Evolutionary conservation across 2,797 vertebrate species (phyloP), one percentile per base, ranked within the genome.

Genomic region (Acomys russatus): DNA sequence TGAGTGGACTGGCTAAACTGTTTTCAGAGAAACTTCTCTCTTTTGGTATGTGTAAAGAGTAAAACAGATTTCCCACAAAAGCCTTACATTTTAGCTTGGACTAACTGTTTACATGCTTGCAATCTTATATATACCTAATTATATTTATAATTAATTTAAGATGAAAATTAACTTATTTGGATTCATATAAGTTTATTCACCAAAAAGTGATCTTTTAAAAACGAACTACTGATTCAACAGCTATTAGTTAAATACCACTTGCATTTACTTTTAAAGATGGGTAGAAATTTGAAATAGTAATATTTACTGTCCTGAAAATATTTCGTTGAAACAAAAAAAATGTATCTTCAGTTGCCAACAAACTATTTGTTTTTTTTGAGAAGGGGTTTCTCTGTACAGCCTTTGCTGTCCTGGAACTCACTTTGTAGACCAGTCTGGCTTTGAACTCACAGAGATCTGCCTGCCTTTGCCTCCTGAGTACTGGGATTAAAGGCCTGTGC

Each of bases 301-400:
- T 68, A 51, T 56, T 95, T 91, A 12, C 9, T 10, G n/a, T 97
- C 71, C 82, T 94, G 83, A 49, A 94, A 92, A 91, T 49, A 89
- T 56, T 73, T 94, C 49, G 89, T 17, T 94, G 63, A 73, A 73
- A 71, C 54, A 95, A 96, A 93, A 82, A 56, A n/a, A 22, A 12
- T n/a, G 22, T 68, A 84, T 33, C 22, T 71, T 91, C 38, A 30
- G 35, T 71, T 83, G 7, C 25, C 30, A 44, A 44, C 44, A 44
- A 3, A 44, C 44, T 44, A 44, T 44, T 44, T n/a, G n/a, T n/a
- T 3, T 44, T 44, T 44, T 44, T 44, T 44, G 44, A 44, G 44
- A 44, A 44, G 44, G 44, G 44, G 44, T 44, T 44, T 44, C 44
- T 44, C 44, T 44, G 44, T 44, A 4, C 44, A 44, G 44, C 44